Evolutionary conservation across 2,797 vertebrate species (phyloP), one percentile per base, ranked within the genome.

Genomic region (Gymnothorax javanicus): DNA sequence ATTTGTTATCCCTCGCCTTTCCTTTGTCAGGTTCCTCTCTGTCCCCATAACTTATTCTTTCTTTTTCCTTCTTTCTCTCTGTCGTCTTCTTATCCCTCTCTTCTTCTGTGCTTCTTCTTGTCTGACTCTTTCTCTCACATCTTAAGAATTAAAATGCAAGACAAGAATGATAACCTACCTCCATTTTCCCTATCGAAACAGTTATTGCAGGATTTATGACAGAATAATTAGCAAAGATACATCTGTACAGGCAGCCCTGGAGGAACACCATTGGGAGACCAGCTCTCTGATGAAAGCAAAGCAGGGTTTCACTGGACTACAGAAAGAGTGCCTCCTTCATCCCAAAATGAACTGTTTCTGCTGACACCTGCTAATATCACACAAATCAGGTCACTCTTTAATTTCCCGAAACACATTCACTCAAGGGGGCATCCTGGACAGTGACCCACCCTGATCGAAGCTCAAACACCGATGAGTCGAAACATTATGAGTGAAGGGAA

Each of bases 361-460:
- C 82, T 83, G 82, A 33, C 59, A 15, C 56, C 13, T 83, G 56
- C 82, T 83, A 60, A 27, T 25, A 60, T 83, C 33, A 6, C 25
- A 15, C 54, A 54, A 79, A 54, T 54, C 23, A 23, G 6, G 50
- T 56, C 15, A 23, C 77, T 3, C 20, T 56, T 56, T 54, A 54
- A 56, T 81, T 56, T 25, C 27, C 1, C 4, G 25, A 71, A 71
- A 77, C 73, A 50, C 27, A 50, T 71, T 27, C n/a, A 64, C 11
- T 17, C 62, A 12, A 17, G 62, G 62, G 17, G 27, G 4, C 25
- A 73, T 33, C n/a, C n/a, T 27, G 25, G 25, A 9, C 71, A 87
- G 87, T 89, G 87, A 89, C 87, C 90, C 84, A 56, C 84, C 59
- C 87, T 90, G 87, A 92, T 90, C 87, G 91, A 92, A 91, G 89